Evolutionary conservation across 2,888 invertebrate genomes (phyloP).

Genomic region (Dyspetes luteomarginatus): DNA sequence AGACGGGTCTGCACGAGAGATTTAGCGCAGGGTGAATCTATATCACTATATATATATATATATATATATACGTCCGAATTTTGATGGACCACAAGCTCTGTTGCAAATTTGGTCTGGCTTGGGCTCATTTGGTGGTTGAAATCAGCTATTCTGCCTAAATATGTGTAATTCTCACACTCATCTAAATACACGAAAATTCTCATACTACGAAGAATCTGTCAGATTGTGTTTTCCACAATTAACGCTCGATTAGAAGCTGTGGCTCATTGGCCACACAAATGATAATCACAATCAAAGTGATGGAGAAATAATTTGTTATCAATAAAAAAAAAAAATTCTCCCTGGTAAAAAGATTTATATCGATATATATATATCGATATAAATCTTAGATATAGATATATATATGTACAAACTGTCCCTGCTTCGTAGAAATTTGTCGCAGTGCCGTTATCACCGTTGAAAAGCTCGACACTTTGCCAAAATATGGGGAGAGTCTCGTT

Average conservation of each 20-base stretch:
- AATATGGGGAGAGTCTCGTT: conserved; percentile 2
- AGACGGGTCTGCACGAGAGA: conserved; percentile 1
- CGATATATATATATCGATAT: neutral
- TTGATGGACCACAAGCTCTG: conserved; percentile 44
- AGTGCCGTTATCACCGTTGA: conserved; percentile 12
- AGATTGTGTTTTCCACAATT: conserved; percentile 33
- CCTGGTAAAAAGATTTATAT: no score
- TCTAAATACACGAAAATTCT: neutral
- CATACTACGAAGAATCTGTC: conserved; percentile 19
- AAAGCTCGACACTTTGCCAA: conserved; percentile 22
- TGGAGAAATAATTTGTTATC: conserved; percentile 3
- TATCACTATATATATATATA: neutral
- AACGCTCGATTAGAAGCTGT: no score
- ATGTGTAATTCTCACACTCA: neutral
- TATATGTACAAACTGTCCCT: neutral
- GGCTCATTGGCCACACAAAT: conserved; percentile 7
- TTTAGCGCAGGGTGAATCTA: neutral
- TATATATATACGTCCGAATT: conserved; percentile 1
- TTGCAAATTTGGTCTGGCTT: conserved; percentile 39
- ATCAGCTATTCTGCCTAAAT: conserved; percentile 7
- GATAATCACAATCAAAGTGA: conserved; percentile 8
- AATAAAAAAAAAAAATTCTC: no score
- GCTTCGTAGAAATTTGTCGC: conserved; percentile 29
- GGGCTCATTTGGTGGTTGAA: conserved; percentile 35
- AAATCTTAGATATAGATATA: no score